Base-by-base conservation (phyloP, 2,113 vertebrate species). In the Corydoras maculifer region DNA sequence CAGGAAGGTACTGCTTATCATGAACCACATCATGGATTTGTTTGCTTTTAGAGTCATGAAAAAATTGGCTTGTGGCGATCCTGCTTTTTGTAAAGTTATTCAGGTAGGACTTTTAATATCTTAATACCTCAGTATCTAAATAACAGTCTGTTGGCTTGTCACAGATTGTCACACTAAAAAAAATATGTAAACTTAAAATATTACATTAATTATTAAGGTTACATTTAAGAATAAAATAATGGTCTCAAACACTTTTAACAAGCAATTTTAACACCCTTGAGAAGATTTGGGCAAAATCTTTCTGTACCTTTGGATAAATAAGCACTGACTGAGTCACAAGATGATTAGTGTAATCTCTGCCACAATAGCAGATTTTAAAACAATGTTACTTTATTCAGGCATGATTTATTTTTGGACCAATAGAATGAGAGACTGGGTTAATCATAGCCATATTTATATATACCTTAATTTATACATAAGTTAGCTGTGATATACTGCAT, bases 1-100 rank as follows among this genome's bases (percentile, higher is more conserved):
- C 72, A 74, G 72, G 72, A 68, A 74, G 31, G 12, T 31, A 54
- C 11, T 49, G 72, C 64, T 74, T 68, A 74, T 74, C 58, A 8
- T 3, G 9, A 32, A 31, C 48, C 14, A 10, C 49, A 68, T 62
- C 64, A 11, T 55, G 8, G n/a, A 60, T 55, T 68, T 74, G 58
- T 62, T 68, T 68, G 65, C 25, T 62, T 50, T 50, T 50, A 11
- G 7, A 50, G 49, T 50, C 6, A 7, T 50, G 51, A 43, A 2
- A 35, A 25, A 25, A 25, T 25, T 25, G 18, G 18, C 18, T 43
- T 8, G 35, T 43, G 35, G 35, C 4, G 35, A 43, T 43, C 35
- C 35, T 43, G 7, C 7, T 43, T 43, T 5, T 43, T 43, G 35
- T 8, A 0, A 4, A 43, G 35, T 43, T 43, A 43, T 43, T 43